These are phyloP conservation scores for Hirtodrosophila histrioides DNA, from an alignment of 2,888 invertebrate species.

Conservation along the genomic window DNA sequence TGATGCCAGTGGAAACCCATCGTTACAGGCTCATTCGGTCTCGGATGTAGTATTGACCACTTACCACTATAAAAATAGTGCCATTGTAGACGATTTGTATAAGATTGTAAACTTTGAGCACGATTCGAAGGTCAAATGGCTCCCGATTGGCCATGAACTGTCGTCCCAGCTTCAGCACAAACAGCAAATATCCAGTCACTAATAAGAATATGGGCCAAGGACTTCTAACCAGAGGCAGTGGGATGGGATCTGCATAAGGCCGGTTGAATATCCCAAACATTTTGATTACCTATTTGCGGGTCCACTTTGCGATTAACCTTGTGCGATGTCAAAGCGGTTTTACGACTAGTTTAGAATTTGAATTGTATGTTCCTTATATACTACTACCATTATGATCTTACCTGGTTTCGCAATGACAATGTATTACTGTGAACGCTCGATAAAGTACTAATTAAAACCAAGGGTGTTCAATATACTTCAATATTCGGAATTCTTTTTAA, in stretches of 20 bases:
- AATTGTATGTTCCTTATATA: not conserved
- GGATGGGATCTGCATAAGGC: conserved; percentile 43
- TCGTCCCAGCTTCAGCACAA: conserved; percentile 27
- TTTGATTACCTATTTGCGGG: not conserved
- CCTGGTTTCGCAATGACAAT: too few relatives aligned
- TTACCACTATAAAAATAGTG: conserved; percentile 28
- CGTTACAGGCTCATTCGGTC: too few relatives aligned
- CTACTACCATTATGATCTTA: too few relatives aligned
- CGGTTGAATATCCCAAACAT: conserved; percentile 42
- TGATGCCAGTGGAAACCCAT: too few relatives aligned
- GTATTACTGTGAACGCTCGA: too few relatives aligned
- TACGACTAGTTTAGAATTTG: conserved; percentile 10
- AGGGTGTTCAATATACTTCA: too few relatives aligned
- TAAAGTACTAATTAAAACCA: too few relatives aligned
- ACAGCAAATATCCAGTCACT: conserved; percentile 5
- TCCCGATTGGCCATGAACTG: conserved; percentile 16
- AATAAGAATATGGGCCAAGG: conserved; percentile 11
- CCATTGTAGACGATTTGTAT: conserved; percentile 44
- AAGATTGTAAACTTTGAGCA: conserved; percentile 46
- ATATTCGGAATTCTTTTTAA: too few relatives aligned
- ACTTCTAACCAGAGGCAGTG: conserved; percentile 23
- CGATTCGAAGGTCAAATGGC: conserved; percentile 7
- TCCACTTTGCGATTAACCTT: not conserved
- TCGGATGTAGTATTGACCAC: conserved; percentile 2
- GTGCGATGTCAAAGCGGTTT: not conserved